A percentile compares a stretch with the other conserved stretches of the same genome.
Conservation (phyloP, 1,140 invertebrate species). For the roundworm (Caenorhabditis elegans) region DNA sequence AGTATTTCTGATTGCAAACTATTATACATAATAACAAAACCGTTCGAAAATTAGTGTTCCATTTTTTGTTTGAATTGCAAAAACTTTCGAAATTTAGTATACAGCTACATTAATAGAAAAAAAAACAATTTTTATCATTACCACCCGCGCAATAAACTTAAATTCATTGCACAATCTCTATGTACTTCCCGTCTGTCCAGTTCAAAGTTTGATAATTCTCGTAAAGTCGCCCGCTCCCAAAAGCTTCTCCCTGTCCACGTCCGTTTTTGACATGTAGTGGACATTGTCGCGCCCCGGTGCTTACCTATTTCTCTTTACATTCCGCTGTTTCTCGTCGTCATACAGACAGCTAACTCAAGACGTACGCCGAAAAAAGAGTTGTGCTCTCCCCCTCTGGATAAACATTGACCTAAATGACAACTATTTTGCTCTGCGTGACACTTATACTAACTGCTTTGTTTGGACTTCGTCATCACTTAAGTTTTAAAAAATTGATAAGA, state of each 20-base stretch:
- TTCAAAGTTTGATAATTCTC: background rate
- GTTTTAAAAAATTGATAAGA: background rate
- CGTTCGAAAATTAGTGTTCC: no score
- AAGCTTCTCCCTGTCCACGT: background rate
- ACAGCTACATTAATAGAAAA: no score
- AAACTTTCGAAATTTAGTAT: no score
- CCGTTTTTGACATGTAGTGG: slow-evolving; percentile 29
- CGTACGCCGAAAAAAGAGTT: background rate
- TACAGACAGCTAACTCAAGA: background rate
- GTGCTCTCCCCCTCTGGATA: background rate
- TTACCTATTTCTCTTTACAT: slow-evolving; percentile 32
- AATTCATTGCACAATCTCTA: background rate
- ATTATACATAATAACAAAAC: no score
- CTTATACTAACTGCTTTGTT: slow-evolving; percentile 24
- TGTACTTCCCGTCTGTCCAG: background rate
- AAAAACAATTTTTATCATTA: no score
- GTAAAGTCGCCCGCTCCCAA: background rate
- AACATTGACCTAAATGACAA: slow-evolving; percentile 32
- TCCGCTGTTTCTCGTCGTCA: background rate
- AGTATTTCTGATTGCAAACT: no score
- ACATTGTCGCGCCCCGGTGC: background rate
- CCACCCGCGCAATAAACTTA: background rate
- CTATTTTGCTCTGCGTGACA: slow-evolving; percentile 27
- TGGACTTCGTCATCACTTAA: slow-evolving; percentile 7
- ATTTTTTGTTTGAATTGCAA: no score